Evolutionary conservation across 2,888 invertebrate genomes (phyloP), one percentile per base, ranked within the genome.

Genomic region (Steinernema scapterisci): DNA sequence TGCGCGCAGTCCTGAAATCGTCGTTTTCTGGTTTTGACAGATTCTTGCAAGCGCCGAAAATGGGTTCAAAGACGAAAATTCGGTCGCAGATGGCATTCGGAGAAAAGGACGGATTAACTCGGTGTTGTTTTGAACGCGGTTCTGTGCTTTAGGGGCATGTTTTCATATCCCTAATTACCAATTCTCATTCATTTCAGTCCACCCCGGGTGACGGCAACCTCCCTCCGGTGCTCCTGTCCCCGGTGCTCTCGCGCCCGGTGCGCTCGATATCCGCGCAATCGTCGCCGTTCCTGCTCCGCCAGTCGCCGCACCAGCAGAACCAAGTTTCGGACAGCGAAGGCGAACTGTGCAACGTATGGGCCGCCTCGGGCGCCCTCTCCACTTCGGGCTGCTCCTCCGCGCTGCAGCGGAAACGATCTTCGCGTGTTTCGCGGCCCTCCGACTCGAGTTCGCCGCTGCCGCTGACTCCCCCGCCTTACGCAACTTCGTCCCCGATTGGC

Each of bases 181-280:
- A 19, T 51, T 6, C 19, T 51, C 19, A 45, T 45, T 25, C 51
- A 79, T 85, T 76, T n/a, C 80, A 86, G 86, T 83, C 85, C 16
- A 83, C 82, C 44, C 78, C 83, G 0, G 80, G 79, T n/a, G 85
- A 84, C 25, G 79, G 79, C 63, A 82, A 82, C 73, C 81, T 82
- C 48, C 85, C 86, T 19, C 85, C 86, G 16, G 83, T 86, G 19
- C 80, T 86, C n/a, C 81, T 86, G 11, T 85, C 85, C 6, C 86
- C 86, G 7, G 86, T 86, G 16, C 76, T 86, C 21, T 86, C 85
- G 3, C 82, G 86, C 7, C 86, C 86, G 3, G 79, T 86, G 13
- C 81, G 86, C 21, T 85, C 85, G 1, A 81, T 80, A 21, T 84
- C 84, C 23, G 80, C 83, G 21, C 46, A 63, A 6, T 75, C 75